These are phyloP conservation scores for Aspidapion aeneum DNA, from an alignment of 2,888 invertebrate genomes.

Conservation along the genomic window DNA sequence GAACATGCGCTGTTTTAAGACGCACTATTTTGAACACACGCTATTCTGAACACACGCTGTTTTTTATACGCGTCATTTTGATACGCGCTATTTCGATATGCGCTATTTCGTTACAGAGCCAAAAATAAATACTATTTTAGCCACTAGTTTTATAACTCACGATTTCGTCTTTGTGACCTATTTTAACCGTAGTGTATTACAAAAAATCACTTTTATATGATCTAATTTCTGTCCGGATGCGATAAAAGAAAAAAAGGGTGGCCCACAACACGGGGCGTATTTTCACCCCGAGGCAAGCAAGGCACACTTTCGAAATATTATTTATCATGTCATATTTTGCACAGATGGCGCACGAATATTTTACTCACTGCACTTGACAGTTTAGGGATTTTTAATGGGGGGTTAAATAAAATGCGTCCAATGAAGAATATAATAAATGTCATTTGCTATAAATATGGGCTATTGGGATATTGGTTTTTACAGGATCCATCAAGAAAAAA, in stretches of 20 bases:
- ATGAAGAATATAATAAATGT: conserved; percentile 23
- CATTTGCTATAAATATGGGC: conserved; percentile 8
- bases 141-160: no score
- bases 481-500: no score
- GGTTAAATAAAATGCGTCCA: conserved; percentile 16
- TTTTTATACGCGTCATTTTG: no score
- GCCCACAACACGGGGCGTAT: conserved; percentile 14
- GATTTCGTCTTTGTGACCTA: no score
- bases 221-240: background rate
- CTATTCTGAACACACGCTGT: no score
- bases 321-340: conserved; percentile 17
- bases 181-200: background rate
- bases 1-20: no score
- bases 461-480: background rate
- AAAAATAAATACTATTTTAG: no score
- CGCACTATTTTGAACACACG: no score
- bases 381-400: conserved; percentile 24
- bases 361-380: conserved; percentile 20
- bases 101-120: no score
- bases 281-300: conserved; percentile 14
- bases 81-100: no score
- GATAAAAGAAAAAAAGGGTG: conserved; percentile 22
- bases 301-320: background rate
- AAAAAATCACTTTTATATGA: background rate
- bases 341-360: conserved; percentile 18